Evolutionary conservation across 2,797 vertebrate species (phyloP), one percentile per base, ranked within the genome.

Genomic region (Apogon talboti): DNA sequence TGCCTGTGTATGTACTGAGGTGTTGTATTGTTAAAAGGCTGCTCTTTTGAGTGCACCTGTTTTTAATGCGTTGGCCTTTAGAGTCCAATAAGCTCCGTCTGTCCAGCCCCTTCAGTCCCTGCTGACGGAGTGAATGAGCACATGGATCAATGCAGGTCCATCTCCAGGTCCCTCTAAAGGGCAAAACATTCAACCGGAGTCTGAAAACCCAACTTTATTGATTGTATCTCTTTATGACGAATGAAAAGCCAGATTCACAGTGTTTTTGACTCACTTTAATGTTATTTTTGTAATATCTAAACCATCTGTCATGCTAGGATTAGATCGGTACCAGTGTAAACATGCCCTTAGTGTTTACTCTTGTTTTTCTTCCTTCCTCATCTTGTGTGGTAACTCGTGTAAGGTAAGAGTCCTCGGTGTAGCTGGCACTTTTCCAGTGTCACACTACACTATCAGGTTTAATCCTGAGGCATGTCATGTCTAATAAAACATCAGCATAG

Each of bases 401-500:
- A 81, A 90, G 91, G 91, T 92, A 90, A 91, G 89, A 77, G 43
- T 62, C 45, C 49, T 52, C 1, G 9, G 13, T 52, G 30, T 38
- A 24, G 46, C 37, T 30, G 28, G 28, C 64, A 54, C 45, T 24
- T 19, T 4, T 37, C 44, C 21, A 44, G 53, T 21, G 44, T 45
- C 62, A 14, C 42, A 16, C 38, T 46, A 3, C 41, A 7, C 43
- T 10, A 15, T 15, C 24, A 8, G 46, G 18, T 48, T 68, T 74
- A 21, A 15, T 21, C 37, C 18, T 13, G 37, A 76, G 19, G 61
- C 70, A 58, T 72, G 50, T 6, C 42, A 14, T 38, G 47, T 51
- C 63, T 21, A 40, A 21, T 9, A 35, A 55, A n/a, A 10, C 37
- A 3, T 1, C 48, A 7, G 38, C 1, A 11, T 28, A 46, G n/a